Evolutionary conservation across 2,113 vertebrate species (phyloP).

Genomic region (Chionodraco myersi): DNA sequence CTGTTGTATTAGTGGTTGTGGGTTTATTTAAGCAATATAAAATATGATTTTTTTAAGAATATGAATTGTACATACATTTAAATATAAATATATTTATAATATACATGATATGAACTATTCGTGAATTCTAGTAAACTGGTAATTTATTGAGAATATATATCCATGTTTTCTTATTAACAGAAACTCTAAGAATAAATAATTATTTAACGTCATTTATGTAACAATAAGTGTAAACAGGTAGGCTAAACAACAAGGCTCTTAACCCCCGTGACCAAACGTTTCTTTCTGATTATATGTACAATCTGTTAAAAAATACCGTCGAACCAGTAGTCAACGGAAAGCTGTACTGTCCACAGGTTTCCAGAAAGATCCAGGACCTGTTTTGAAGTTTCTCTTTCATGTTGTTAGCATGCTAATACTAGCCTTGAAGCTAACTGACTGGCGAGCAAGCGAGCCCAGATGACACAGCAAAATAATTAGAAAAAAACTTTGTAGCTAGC

Average conservation of each 20-base stretch:
- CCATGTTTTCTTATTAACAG: neutral
- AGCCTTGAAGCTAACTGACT: constrained; percentile 58
- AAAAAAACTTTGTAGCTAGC: constrained; percentile 61
- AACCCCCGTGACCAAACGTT: neutral
- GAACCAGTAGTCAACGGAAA: neutral
- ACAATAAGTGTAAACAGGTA: neutral
- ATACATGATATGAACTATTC: neutral
- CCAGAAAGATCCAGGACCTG: constrained; percentile 20
- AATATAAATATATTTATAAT: no score
- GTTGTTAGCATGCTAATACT: constrained; percentile 65
- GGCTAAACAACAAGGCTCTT: neutral
- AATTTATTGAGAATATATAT: neutral
- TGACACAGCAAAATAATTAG: constrained; percentile 87
- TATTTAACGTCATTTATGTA: neutral
- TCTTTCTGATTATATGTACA: neutral
- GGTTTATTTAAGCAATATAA: neutral
- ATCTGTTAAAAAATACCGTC: neutral
- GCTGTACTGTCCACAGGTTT: constrained; percentile 2
- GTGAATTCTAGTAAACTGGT: neutral
- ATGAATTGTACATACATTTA: neutral
- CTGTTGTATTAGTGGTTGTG: neutral
- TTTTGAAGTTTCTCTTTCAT: constrained; percentile 53
- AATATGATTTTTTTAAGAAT: neutral
- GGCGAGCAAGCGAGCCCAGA: constrained; percentile 70
- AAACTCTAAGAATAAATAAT: neutral